phyloP scores from a whole-genome alignment of 2,797 vertebrate genomes.

The Huso huso region DNA sequence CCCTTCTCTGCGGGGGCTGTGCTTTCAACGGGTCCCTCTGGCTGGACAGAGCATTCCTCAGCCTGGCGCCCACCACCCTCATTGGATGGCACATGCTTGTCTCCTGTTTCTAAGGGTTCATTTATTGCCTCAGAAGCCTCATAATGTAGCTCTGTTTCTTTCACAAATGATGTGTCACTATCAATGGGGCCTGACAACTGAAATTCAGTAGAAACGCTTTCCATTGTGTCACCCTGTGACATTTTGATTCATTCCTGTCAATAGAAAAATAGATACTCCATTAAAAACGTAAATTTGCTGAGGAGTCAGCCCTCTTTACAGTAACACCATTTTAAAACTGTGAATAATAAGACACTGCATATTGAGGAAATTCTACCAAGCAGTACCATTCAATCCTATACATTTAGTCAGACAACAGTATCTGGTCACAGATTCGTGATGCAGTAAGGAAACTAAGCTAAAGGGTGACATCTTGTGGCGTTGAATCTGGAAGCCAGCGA shows the following conservation, averaged over 20 bases:
- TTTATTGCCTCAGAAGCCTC: conserved; percentile 24
- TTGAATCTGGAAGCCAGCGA: no score
- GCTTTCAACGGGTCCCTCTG: conserved; percentile 11
- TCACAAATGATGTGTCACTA: background rate
- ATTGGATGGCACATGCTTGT: no score
- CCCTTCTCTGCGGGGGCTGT: conserved; percentile 22
- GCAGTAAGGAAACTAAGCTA: no score
- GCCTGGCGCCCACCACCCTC: background rate
- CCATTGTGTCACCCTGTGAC: conserved; percentile 9
- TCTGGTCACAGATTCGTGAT: no score
- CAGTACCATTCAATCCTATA: no score
- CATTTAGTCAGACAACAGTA: no score
- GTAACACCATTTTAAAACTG: no score
- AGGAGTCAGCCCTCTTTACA: no score
- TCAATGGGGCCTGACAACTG: background rate
- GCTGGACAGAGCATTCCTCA: background rate
- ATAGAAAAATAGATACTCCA: no score
- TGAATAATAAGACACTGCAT: no score
- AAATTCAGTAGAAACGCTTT: conserved; percentile 5
- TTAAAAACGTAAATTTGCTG: no score
- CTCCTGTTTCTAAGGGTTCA: background rate
- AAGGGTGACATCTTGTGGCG: conserved; percentile 14
- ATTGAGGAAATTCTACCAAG: no score
- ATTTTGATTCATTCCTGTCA: conserved; percentile 20
- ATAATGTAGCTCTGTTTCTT: conserved; percentile 15